Evolutionary conservation across 2,113 vertebrate genomes (phyloP).

Genomic region (Helogale parvula): DNA sequence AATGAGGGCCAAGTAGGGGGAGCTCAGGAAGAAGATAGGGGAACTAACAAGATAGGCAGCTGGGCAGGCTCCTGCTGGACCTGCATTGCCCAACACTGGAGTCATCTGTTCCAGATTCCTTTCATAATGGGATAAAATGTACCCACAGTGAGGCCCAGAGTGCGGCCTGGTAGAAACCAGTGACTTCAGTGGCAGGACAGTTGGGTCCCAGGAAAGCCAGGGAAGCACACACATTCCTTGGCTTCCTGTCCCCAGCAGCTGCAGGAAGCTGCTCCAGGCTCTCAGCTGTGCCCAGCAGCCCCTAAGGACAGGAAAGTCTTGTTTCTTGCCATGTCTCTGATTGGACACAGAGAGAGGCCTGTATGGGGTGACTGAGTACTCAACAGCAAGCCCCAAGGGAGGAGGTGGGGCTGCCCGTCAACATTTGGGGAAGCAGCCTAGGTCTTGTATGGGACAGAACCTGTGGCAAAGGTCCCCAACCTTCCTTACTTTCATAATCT

Average conservation of each 20-base stretch:
- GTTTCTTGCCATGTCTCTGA: not conserved
- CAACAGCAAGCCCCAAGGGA: not conserved
- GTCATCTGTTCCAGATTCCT: conserved; percentile 60
- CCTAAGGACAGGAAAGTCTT: not conserved
- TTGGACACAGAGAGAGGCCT: conserved; percentile 8
- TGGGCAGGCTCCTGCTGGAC: not conserved
- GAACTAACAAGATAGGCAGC: not conserved
- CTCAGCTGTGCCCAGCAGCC: not conserved
- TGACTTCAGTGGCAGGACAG: not conserved
- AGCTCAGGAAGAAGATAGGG: not conserved
- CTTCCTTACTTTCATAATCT: not conserved
- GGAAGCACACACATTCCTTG: conserved; percentile 57
- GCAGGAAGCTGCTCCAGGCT: conserved; percentile 55
- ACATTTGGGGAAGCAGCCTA: not conserved
- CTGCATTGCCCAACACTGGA: not conserved
- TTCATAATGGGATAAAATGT: conserved; percentile 55
- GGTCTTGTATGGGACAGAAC: not conserved
- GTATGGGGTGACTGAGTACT: not conserved
- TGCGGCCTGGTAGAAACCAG: not conserved
- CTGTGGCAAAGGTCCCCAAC: not conserved
- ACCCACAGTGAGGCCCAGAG: not conserved
- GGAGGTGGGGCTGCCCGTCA: not conserved
- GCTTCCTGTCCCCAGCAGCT: conserved; percentile 69
- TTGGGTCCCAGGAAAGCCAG: conserved; percentile 50
- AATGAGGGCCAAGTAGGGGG: not conserved